A percentile compares a stretch with the other conserved stretches of the same genome.
Evolutionary conservation across 2,888 invertebrate genomes (phyloP).

Genomic region (Kuschelorhynchus macadamiae): DNA sequence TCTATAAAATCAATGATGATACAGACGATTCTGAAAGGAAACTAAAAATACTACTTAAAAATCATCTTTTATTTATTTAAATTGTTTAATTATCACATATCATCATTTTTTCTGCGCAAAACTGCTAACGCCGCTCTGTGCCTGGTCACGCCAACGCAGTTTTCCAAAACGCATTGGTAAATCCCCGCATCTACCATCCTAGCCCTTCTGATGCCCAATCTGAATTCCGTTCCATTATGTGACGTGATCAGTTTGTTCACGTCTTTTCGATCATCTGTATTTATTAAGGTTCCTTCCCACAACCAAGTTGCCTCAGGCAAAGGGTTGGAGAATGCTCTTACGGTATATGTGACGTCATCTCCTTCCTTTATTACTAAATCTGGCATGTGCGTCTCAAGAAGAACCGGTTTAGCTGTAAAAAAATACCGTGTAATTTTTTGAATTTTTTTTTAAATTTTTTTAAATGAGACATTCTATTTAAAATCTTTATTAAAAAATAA

Average conservation of each 20-base stretch:
- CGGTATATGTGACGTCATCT: conserved; percentile 42
- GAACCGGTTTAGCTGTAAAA: conserved; percentile 43
- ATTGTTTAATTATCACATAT: conserved; percentile 2
- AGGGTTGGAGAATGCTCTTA: conserved; percentile 40
- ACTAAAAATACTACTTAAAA: no score
- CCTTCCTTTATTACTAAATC: conserved; percentile 45
- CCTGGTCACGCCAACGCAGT: conserved; percentile 34
- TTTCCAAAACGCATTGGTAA: conserved; percentile 45
- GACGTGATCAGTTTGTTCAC: conserved; percentile 47
- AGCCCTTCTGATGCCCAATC: conserved; percentile 45
- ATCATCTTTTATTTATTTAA: no score
- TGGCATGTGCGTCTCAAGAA: conserved; percentile 42
- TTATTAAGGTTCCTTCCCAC: conserved; percentile 43
- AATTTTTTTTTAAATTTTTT: no score
- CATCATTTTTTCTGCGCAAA: conserved; percentile 37
- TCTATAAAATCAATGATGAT: no score
- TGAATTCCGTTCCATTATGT: conserved; percentile 33
- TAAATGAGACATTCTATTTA: no score
- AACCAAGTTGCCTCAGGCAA: conserved; percentile 42
- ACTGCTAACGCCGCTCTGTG: conserved; percentile 37
- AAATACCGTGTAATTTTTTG: not conserved
- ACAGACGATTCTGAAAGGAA: no score
- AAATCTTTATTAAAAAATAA: no score
- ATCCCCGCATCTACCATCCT: conserved; percentile 41
- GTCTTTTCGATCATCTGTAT: conserved; percentile 37